phyloP scores from a whole-genome alignment of 2,888 invertebrate genomes.

The Aspidiotus rigidus region DNA sequence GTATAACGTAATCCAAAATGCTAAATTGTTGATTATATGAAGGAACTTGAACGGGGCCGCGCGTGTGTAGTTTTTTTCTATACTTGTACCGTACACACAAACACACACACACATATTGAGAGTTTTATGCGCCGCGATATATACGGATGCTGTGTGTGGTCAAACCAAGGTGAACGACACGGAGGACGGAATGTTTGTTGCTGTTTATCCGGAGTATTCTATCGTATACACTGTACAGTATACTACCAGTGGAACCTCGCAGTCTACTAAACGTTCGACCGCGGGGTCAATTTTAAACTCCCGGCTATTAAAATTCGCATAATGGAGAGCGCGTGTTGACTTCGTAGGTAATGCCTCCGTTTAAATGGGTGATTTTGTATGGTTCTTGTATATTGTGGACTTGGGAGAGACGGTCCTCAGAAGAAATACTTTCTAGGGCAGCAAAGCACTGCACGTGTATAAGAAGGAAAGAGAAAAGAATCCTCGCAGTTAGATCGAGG shows the following conservation, averaged over 20 bases:
- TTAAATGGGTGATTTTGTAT: too few species aligned
- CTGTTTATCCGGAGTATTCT: constrained; percentile 19
- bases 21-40: constrained; percentile 2
- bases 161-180: constrained; percentile 31
- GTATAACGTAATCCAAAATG: background rate
- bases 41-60: constrained; percentile 4
- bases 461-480: too few species aligned
- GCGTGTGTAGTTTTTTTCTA: background rate
- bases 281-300: constrained; percentile 17
- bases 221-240: background rate
- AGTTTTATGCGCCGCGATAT: background rate
- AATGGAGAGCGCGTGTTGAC: too few species aligned
- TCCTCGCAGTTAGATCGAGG: too few species aligned
- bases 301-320: background rate
- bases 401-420: too few species aligned
- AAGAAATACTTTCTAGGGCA: too few species aligned
- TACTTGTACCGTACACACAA: background rate
- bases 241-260: constrained; percentile 25
- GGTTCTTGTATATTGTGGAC: too few species aligned
- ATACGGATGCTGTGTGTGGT: constrained; percentile 26
- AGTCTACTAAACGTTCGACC: constrained; percentile 25
- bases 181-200: constrained; percentile 27
- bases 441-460: too few species aligned
- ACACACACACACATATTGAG: background rate
- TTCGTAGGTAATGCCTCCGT: too few species aligned